Evolutionary conservation across 2,113 vertebrate genomes (phyloP), one percentile per base, ranked within the genome.

Genomic region (Sardina pilchardus): DNA sequence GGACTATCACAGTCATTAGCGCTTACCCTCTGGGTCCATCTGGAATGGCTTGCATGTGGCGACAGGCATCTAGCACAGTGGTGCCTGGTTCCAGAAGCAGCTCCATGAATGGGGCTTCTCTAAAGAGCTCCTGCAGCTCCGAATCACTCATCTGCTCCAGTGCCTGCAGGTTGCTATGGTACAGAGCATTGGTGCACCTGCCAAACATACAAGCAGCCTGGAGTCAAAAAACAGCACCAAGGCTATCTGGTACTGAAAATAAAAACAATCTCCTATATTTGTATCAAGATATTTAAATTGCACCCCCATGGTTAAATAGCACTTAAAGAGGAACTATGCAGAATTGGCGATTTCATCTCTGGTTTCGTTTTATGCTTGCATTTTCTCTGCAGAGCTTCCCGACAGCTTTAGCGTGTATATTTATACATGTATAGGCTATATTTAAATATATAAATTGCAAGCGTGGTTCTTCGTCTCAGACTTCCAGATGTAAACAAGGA

Each of bases 91-190:
- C 98, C 86, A 97, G 91, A 89, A 98, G 87, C 86, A 97, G 47
- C 93, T 99, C 98, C 19, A 96, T 94, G 93, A 97, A 99, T 0
- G 97, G 91, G 86, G 97, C 96, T 92, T 97, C 97, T 88, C 83
- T 95, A 91, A 99, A 98, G 34, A 99, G 93, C 86, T 99, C 97
- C 92, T 97, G 94, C 82, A 99, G 92, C 89, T 99, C 98, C 59
- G 94, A 90, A 39, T 99, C 98, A 84, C 95, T 97, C 97, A 99
- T 98, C 80, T 94, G 92, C 89, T 97, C 96, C 90, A 99, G 71
- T 1, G 96, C 97, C 81, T 95, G 92, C 81, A 96, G 30, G 1
- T 94, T 97, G 87, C 94, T 96, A 80, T 97, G 87, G 89, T 97
- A 99, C 84, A 99, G 93, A 16, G 95, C 97, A 0, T 93, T 94